Percentiles rank a stretch among this genome's conserved stretches.
phyloP scores from a whole-genome alignment of 2,797 vertebrate genomes.

The Neostethus bicornis region DNA sequence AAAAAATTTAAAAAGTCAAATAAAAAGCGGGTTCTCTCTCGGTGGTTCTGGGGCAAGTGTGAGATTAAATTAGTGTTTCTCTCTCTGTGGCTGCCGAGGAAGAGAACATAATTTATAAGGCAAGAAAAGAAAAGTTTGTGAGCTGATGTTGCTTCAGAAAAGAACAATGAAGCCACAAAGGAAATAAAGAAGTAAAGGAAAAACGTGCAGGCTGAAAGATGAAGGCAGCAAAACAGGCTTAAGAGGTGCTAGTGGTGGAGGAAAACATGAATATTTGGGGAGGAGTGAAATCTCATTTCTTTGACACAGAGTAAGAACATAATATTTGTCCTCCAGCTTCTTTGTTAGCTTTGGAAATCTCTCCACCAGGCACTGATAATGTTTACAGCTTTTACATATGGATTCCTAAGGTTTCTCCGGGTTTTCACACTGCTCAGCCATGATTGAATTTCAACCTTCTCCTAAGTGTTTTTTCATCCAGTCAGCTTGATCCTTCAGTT shows the following conservation, averaged over 20 bases:
- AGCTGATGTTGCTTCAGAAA: constrained; percentile 13
- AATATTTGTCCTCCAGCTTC: constrained; percentile 55
- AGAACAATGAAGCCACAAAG: neutral
- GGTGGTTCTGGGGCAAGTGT: constrained; percentile 25
- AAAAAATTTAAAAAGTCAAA: neutral
- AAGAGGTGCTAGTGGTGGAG: constrained; percentile 9
- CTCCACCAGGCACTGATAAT: constrained; percentile 52
- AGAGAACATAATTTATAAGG: constrained; percentile 37
- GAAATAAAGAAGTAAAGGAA: constrained; percentile 1
- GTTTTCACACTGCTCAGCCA: constrained; percentile 31
- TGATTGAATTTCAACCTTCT: constrained; percentile 71
- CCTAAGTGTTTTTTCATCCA: constrained; percentile 72
- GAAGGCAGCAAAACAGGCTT: constrained; percentile 27
- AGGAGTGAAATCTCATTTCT: constrained; percentile 29
- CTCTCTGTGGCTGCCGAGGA: constrained; percentile 10
- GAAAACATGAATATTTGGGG: neutral
- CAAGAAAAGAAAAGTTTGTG: constrained; percentile 18
- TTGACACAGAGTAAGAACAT: constrained; percentile 52
- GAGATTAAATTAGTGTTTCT: constrained; percentile 37
- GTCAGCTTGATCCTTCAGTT: constrained; percentile 59
- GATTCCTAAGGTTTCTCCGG: constrained; percentile 44
- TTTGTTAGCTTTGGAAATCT: constrained; percentile 62
- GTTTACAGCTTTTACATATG: constrained; percentile 66
- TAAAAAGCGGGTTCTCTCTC: neutral
- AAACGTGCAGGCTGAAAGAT: constrained; percentile 2